Evolutionary conservation across 2,797 vertebrate genomes (phyloP).

Genomic region (Rhinogobio ventralis): DNA sequence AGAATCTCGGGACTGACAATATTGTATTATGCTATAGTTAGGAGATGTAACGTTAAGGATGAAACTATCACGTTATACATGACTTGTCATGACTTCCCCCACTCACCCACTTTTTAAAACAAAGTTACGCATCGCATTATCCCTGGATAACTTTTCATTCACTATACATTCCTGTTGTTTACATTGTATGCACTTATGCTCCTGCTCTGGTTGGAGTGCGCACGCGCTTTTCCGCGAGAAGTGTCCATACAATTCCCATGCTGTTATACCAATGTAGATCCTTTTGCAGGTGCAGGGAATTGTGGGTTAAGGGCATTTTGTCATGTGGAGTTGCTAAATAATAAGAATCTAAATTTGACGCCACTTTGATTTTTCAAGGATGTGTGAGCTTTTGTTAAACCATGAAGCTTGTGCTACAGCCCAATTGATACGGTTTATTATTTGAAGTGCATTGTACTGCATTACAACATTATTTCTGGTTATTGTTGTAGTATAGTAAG

Average conservation of each 20-base stretch:
- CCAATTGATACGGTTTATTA: background rate
- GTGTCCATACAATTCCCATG: background rate
- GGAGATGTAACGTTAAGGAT: too few relatives aligned
- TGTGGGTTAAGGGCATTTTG: conserved; percentile 28
- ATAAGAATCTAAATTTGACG: conserved; percentile 12
- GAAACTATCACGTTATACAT: too few relatives aligned
- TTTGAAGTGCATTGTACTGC: background rate
- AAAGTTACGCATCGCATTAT: too few relatives aligned
- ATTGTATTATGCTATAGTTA: too few relatives aligned
- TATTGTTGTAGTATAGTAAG: background rate
- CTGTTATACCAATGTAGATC: conserved; percentile 24
- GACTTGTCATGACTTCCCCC: too few relatives aligned
- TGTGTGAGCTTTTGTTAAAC: conserved; percentile 20
- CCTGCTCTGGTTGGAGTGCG: too few relatives aligned
- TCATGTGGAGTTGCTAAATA: conserved; percentile 32
- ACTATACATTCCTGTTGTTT: too few relatives aligned
- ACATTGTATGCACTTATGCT: too few relatives aligned
- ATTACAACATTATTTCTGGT: background rate
- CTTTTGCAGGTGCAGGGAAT: conserved; percentile 11
- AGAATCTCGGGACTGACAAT: too few relatives aligned
- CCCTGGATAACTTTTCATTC: too few relatives aligned
- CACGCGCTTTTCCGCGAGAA: too few relatives aligned
- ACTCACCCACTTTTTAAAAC: too few relatives aligned
- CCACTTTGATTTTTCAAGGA: conserved; percentile 36
- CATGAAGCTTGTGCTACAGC: background rate